Evolutionary conservation across 1,140 invertebrate species (phyloP).

Genomic region (Homarus americanus): DNA sequence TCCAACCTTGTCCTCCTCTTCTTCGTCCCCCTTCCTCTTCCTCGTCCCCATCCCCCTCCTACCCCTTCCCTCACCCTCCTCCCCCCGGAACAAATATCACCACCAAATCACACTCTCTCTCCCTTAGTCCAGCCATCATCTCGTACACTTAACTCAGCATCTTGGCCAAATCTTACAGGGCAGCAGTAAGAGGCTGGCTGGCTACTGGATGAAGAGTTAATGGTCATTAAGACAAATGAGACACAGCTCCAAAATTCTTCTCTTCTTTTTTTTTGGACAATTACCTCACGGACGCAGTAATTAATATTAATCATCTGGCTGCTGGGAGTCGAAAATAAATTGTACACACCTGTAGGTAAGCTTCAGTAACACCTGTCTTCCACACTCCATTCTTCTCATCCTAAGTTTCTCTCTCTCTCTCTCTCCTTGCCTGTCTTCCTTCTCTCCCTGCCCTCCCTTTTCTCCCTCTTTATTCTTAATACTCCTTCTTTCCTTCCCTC

Average conservation of each 20-base stretch:
- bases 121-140: background rate
- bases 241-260: conserved; percentile 10
- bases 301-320: conserved; percentile 52
- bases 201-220: conserved; percentile 43
- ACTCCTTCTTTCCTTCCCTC: too few relatives aligned
- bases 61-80: background rate
- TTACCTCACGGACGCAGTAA: conserved; percentile 45
- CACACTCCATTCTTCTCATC: too few relatives aligned
- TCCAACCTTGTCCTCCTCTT: background rate
- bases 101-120: too few relatives aligned
- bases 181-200: conserved; percentile 22
- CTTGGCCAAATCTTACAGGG: background rate
- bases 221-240: conserved; percentile 58
- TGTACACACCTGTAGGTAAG: background rate
- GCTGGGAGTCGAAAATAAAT: conserved; percentile 9
- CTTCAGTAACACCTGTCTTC: background rate
- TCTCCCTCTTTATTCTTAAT: too few relatives aligned
- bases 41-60: background rate
- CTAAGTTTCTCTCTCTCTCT: too few relatives aligned
- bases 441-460: too few relatives aligned
- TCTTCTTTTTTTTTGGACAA: conserved; percentile 34
- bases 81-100: background rate
- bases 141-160: background rate
- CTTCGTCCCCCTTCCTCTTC: background rate
- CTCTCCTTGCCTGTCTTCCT: too few relatives aligned